Conservation (phyloP, 2,888 invertebrate species). For the Dynastes maya region DNA sequence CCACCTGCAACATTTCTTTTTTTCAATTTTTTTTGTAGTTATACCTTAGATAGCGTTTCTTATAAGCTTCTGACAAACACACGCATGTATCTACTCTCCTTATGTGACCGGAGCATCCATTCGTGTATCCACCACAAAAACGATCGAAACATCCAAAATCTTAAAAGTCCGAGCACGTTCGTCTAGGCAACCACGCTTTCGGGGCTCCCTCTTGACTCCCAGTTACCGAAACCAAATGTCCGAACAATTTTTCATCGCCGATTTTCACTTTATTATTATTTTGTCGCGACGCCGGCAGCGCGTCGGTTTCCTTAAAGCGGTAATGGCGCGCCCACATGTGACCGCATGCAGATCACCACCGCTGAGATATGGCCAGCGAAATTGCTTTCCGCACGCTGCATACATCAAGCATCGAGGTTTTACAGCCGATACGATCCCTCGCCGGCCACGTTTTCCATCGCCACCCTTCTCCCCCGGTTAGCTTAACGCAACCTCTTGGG, state of each 20-base stretch:
- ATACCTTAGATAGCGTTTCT: no score
- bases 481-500: conserved; percentile 21
- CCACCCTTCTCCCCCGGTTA: conserved; percentile 25
- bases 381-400: conserved; percentile 59
- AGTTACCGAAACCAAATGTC: conserved; percentile 67
- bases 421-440: conserved; percentile 40
- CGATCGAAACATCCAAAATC: conserved; percentile 19
- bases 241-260: conserved; percentile 71
- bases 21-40: no score
- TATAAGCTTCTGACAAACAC: no score
- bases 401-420: conserved; percentile 49
- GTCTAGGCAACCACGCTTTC: conserved; percentile 9
- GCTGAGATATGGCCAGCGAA: conserved; percentile 63
- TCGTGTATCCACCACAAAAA: not conserved
- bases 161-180: conserved; percentile 63
- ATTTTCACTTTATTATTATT: conserved; percentile 71
- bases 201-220: conserved; percentile 64
- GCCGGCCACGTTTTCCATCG: conserved; percentile 21
- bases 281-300: conserved; percentile 61
- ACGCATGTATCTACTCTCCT: no score
- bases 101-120: not conserved
- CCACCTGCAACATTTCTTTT: no score
- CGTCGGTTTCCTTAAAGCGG: conserved; percentile 55
- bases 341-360: conserved; percentile 67
- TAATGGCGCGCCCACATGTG: conserved; percentile 69